Evolutionary conservation across 2,113 vertebrate species (phyloP), one percentile per base, ranked within the genome.

Genomic region (Actenoides hombroni): DNA sequence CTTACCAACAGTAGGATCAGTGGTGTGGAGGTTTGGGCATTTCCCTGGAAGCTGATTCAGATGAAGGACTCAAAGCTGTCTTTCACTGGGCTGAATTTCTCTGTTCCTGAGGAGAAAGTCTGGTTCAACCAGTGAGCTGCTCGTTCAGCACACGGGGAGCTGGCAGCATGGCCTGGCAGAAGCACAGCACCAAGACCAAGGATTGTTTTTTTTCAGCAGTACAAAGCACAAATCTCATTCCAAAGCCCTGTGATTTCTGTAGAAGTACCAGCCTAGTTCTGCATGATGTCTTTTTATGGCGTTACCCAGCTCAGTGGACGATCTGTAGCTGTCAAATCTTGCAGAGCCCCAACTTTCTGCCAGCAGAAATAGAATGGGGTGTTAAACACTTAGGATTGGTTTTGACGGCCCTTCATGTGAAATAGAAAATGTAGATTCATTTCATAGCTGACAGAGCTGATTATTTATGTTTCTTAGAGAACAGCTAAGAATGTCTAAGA

Each of bases 391-490:
- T 78, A 65, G 11, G 54, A 33, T 57, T 40, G 73, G 42, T 87
- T 97, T 87, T 95, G 73, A 92, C 11, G 53, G 88, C 46, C 70
- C 46, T 95, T 95, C 75, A 24, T 69, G 75, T 67, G 35, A 59
- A 83, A 85, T 65, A 68, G 89, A 85, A 95, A 96, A 93, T 73
- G 83, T 53, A 94, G 57, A 90, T 74, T 94, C 25, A 61, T 74
- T 95, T 86, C 84, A 77, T 37, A 63, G 39, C 83, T 97, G 93
- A 95, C 89, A 96, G 71, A 93, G 16, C 12, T 73, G 75, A 92
- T 91, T 94, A 96, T 97, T 98, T 90, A 85, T 96, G 73, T 95
- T 94, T 93, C 73, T 86, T 87, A 40, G 63, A 93, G 96, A 95
- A 95, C 77, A 94, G 57, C 73, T 65, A 86, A 76, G 94, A 94